Evolutionary conservation across 2,888 invertebrate genomes (phyloP).

Genomic region (Hypsopygia costalis): DNA sequence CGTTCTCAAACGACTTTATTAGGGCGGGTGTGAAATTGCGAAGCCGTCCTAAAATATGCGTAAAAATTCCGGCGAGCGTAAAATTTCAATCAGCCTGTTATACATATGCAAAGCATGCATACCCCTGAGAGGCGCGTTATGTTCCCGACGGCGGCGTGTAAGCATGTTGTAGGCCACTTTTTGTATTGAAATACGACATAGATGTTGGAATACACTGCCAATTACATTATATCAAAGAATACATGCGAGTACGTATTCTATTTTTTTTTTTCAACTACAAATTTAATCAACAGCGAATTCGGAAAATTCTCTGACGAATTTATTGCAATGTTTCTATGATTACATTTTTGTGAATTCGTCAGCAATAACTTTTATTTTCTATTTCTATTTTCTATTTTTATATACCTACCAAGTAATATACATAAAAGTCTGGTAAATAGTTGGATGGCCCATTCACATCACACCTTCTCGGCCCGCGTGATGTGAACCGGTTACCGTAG

Average conservation of each 20-base stretch:
- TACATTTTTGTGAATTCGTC: too few species aligned
- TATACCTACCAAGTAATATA: too few species aligned
- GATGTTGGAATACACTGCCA: slow-evolving; percentile 10
- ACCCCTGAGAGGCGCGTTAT: slow-evolving; percentile 29
- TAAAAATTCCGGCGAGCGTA: slow-evolving; percentile 66
- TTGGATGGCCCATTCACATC: too few species aligned
- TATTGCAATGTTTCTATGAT: too few species aligned
- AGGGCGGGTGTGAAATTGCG: slow-evolving; percentile 53
- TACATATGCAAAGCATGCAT: slow-evolving; percentile 65
- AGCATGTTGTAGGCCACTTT: slow-evolving; percentile 12
- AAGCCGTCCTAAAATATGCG: slow-evolving; percentile 62
- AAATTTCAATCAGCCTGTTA: slow-evolving; percentile 74
- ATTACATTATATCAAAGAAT: slow-evolving; percentile 24
- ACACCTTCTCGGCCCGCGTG: too few species aligned
- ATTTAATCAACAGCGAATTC: slow-evolving; percentile 4
- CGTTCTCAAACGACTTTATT: slow-evolving; percentile 45
- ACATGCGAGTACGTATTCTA: slow-evolving; percentile 8
- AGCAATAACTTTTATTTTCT: too few species aligned
- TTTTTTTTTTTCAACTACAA: slow-evolving; percentile 14
- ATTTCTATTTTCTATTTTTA: too few species aligned
- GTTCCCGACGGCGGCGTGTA: slow-evolving; percentile 8
- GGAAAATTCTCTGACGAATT: neutral
- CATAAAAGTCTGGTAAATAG: too few species aligned
- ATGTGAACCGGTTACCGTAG: too few species aligned
- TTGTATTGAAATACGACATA: slow-evolving; percentile 13